These are phyloP conservation scores for Onychorhynchus coronatus DNA, from an alignment of 2,113 vertebrate species.

Conservation along the genomic window DNA sequence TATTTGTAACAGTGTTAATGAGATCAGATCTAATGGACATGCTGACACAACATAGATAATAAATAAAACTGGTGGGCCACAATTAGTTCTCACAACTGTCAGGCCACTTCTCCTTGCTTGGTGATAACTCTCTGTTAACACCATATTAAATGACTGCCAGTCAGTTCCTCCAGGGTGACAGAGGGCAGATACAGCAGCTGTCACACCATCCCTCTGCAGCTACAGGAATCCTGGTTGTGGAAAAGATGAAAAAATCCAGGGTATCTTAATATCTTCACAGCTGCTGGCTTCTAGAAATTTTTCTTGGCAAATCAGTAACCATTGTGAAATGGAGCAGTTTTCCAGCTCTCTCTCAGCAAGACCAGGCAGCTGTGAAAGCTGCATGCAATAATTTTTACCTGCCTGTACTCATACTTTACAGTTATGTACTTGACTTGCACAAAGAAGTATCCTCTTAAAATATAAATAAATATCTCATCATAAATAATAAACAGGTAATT, in stretches of 20 bases:
- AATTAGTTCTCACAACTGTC: slow-evolving; percentile 16
- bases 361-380: background rate
- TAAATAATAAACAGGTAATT: background rate
- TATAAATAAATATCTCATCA: background rate
- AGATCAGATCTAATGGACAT: background rate
- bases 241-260: slow-evolving; percentile 7
- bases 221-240: slow-evolving; percentile 12
- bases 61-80: background rate
- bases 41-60: background rate
- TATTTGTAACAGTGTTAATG: background rate
- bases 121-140: slow-evolving; percentile 12
- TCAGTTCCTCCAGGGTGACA: background rate
- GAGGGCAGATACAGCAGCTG: slow-evolving; percentile 38
- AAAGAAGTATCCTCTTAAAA: background rate
- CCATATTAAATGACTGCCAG: slow-evolving; percentile 18
- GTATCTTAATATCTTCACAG: background rate
- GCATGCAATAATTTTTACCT: background rate
- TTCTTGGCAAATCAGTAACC: background rate
- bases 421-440: background rate
- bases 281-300: background rate
- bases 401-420: background rate
- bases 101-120: background rate
- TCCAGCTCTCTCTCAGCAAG: background rate
- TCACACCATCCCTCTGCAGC: background rate
- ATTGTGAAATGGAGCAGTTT: background rate